Evolutionary conservation across 2,888 invertebrate genomes (phyloP), one percentile per base, ranked within the genome.

Genomic region (Drosophila mayaguana): DNA sequence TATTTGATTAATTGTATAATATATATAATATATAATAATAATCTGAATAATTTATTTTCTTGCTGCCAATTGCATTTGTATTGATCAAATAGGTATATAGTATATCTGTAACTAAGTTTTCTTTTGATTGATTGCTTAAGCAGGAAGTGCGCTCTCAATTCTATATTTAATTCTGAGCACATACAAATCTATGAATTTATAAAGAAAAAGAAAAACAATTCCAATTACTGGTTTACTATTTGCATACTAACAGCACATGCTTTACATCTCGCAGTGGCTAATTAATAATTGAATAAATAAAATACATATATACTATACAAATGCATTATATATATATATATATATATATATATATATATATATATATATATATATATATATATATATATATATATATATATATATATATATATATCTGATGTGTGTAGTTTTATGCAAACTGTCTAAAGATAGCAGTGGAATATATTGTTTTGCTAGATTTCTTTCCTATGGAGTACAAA

Each of bases 211-310:
- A 18, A 43, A 20, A 34, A 34, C 32, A 32, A 57, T 76, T 42
- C 38, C 43, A 51, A 65, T 53, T 46, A 46, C 59, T 45, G 43
- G 43, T 62, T 67, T 42, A 56, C 61, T 25, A 45, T 56, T 63
- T 70, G 70, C 70, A 67, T 67, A 45, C 18, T n/a, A 59, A 63
- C 51, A 50, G 51, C 14, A 60, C 75, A 74, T 74, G 75, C 61
- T 57, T 75, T 57, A 51, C 66, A 78, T 67, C 43, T 63, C 43
- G 16, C 38, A 48, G 50, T 60, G 63, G 28, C 28, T 63, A 73
- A 73, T 75, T 63, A 55, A 46, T 54, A 40, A 12, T 40, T 18
- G 38, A 54, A n/a, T 54, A 25, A 25, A 54, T 54, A 6, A 14
- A 16, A 32, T 20, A 53, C 22, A 25, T 25, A 53, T 38, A 25